Evolutionary conservation across 2,113 vertebrate species (phyloP).

Genomic region (Hippocampus barbouri): DNA sequence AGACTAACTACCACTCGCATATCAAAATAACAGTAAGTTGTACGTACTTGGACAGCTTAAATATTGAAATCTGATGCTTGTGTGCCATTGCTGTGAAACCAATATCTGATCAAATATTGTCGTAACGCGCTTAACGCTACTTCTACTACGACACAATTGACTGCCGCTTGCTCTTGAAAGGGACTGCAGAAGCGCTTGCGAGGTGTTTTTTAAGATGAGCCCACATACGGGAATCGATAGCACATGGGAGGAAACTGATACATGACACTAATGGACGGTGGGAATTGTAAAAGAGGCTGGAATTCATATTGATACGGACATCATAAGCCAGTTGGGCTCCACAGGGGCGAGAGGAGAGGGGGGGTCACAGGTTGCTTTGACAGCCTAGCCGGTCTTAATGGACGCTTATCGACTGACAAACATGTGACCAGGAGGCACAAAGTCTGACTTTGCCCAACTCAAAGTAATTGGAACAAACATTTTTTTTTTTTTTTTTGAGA

Average conservation of each 20-base stretch:
- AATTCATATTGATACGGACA: slow-evolving; percentile 82
- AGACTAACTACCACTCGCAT: too few relatives aligned
- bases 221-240: slow-evolving; percentile 76
- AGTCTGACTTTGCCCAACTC: slow-evolving; percentile 54
- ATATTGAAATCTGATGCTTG: too few relatives aligned
- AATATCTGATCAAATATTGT: too few relatives aligned
- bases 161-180: not conserved
- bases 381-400: slow-evolving; percentile 83
- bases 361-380: slow-evolving; percentile 80
- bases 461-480: slow-evolving; percentile 18
- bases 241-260: slow-evolving; percentile 79
- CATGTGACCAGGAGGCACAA: slow-evolving; percentile 70
- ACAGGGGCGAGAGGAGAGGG: slow-evolving; percentile 64
- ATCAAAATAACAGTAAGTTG: too few relatives aligned
- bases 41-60: too few relatives aligned
- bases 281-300: slow-evolving; percentile 73
- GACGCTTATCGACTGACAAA: slow-evolving; percentile 83
- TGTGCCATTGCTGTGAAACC: too few relatives aligned
- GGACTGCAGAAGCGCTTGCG: not conserved
- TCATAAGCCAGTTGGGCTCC: slow-evolving; percentile 70
- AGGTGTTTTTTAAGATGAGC: not conserved
- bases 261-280: slow-evolving; percentile 84
- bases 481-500: not conserved
- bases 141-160: not conserved
- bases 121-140: too few relatives aligned